Evolutionary conservation across 2,113 vertebrate species (phyloP), one percentile per base, ranked within the genome.

Genomic region (Petrocephalus microphthalmus): DNA sequence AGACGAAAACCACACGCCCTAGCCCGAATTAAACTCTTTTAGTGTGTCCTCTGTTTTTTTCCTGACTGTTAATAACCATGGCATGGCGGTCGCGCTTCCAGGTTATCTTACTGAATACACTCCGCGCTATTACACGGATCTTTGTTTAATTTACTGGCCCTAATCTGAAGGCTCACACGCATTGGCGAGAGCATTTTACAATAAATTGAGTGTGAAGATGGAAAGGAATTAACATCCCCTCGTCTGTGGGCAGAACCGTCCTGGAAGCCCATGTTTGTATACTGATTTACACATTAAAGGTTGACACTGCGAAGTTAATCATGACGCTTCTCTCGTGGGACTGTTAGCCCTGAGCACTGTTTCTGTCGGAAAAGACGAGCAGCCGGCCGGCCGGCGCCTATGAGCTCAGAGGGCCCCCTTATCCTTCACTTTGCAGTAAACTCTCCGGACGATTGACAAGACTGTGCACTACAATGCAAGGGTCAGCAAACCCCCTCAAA

Each of bases 131-230:
- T 87, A 87, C 74, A 33, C 17, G 64, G 87, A n/a, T 78, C 25
- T 81, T 53, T 78, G 87, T 87, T 51, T 78, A 22, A 54, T 87
- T 87, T 51, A 71, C 60, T 25, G n/a, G n/a, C 60, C 60, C 17
- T 71, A 85, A 85, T 85, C 49, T 54, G 67, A 87, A 87, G 87
- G 47, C 47, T 87, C 19, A 22, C 64, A 49, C 67, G 20, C 49
- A 81, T 42, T 78, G 49, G 87, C 64, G 52, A 78, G 64, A 81
- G 49, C 29, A 42, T 78, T 54, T 51, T 45, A 29, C 47, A 29
- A 81, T 78, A 87, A 87, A 87, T 87, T 53, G 67, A 78, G 87
- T 74, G 67, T 87, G 87, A 87, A 87, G 67, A 87, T 87, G 71
- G 47, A 52, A 74, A 53, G 67, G 87, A 37, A 74, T 87, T 87